Evolutionary conservation across 1,140 invertebrate species (phyloP).

Genomic region (Scylla paramamosain): DNA sequence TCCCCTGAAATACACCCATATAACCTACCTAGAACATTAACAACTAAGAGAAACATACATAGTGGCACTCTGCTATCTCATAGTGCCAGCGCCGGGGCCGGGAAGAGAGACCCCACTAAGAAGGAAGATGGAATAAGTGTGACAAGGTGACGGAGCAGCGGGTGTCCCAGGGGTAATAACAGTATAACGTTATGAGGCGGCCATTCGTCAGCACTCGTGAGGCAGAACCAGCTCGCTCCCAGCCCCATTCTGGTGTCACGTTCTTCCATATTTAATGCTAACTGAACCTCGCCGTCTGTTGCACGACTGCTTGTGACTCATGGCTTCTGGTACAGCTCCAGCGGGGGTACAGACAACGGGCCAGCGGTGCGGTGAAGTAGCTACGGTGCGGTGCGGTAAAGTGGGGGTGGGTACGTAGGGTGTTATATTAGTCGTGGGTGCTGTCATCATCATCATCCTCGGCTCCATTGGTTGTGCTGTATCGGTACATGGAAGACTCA

Average conservation of each 20-base stretch:
- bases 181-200: neutral
- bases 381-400: no score
- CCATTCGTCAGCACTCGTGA: neutral
- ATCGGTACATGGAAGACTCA: no score
- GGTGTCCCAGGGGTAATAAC: neutral
- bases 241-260: constrained; percentile 7
- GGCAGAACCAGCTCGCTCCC: neutral
- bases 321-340: constrained; percentile 1
- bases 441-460: no score
- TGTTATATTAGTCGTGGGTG: neutral
- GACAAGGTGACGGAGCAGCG: constrained; percentile 8
- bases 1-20: no score
- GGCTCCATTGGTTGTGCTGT: no score
- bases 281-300: neutral
- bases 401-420: neutral
- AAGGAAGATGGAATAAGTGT: neutral
- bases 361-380: neutral
- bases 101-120: neutral
- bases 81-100: neutral
- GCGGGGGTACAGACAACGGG: neutral
- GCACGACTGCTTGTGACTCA: constrained; percentile 11
- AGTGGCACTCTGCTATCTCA: no score
- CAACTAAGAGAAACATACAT: no score
- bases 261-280: neutral
- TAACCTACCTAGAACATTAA: no score